Base-by-base conservation (phyloP, 2,888 invertebrate species). In the Unio delphinus region DNA sequence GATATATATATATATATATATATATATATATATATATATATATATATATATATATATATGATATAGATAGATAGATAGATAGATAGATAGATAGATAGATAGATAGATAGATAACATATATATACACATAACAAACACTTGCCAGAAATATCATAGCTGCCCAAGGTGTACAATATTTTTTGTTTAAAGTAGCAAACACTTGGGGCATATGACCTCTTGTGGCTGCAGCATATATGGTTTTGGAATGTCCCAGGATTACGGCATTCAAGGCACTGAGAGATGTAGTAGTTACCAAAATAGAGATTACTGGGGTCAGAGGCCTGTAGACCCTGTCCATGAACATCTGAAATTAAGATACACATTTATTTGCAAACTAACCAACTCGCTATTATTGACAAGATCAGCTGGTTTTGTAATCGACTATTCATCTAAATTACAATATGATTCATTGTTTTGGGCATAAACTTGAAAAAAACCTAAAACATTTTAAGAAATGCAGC, bases 221-320 rank as follows among this genome's bases (percentile, higher is more conserved):
- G 11, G 82, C 83, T 17, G 82, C 83, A n/a, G 85, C 82, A 63
- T 74, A 80, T 60, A 80, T 66, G 58, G 82, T 70, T 61, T 79
- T 72, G 4, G 82, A 75, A 59, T 82, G 82, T 11, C 75, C 80
- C 63, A 82, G 65, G 56, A 82, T 73, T 0, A 73, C 65, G 8
- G 77, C 75, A 70, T 82, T 82, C 20, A 80, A 70, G 30, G 70
- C 64, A 0, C 80, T 76, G 56, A 82, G 62, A 55, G 75, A 70
- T 45, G 78, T 77, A 17, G 77, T 60, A 1, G 75, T 72, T 0
- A 80, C 74, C 61, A 80, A 69, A n/a, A 76, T 59, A 17, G 75
- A 73, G n/a, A 80, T 72, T 28, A 78, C 66, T 23, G 78, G 67
- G 17, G 76, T 70, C 54, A 81, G 59, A 18, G 69, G 68, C 23